Base-by-base conservation (phyloP, 2,888 invertebrate species). In the Drosophila neotestacea region DNA sequence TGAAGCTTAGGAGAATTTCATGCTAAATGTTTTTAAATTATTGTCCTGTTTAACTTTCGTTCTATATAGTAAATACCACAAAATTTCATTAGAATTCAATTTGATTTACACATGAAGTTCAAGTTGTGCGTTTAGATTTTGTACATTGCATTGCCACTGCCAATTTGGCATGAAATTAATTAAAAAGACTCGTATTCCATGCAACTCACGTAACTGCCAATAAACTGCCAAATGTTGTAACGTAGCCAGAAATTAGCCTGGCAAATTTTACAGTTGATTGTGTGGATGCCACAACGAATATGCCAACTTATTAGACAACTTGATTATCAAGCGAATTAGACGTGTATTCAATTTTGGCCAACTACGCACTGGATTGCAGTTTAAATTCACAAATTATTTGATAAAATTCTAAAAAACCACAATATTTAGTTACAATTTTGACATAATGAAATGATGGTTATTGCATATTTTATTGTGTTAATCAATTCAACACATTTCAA, bases 131-230 rank as follows among this genome's bases (percentile, higher is more conserved):
- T 42, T 27, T 30, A 10, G 34, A 41, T 32, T 54, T 50, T 55
- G 16, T 39, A 28, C 2, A 38, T n/a, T 38, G 30, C n/a, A 34
- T 11, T 44, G 50, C 51, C 13, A 22, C 16, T 42, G 63, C 16
- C 51, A 69, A 50, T 70, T 69, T 58, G 44, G 38, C 44, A 32
- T 10, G 46, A 56, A 71, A 72, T 71, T 71, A 77, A 72, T 65
- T 51, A 28, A 44, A 10, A 38, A 61, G 56, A 65, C 32, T 11
- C 5, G 34, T 36, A 10, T 38, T 41, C 22, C 32, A 65, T 58
- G 58, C 77, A 48, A 6, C 41, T 30, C 74, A 72, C 77, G 72
- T 72, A 72, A 28, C 44, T 59, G 52, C 10, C 59, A 55, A 59
- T 76, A 62, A 70, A 50, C 27, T 41, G 42, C 22, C 28, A 38